Evolutionary conservation across 2,113 vertebrate species (phyloP).

Genomic region (Sminthopsis crassicaudata): DNA sequence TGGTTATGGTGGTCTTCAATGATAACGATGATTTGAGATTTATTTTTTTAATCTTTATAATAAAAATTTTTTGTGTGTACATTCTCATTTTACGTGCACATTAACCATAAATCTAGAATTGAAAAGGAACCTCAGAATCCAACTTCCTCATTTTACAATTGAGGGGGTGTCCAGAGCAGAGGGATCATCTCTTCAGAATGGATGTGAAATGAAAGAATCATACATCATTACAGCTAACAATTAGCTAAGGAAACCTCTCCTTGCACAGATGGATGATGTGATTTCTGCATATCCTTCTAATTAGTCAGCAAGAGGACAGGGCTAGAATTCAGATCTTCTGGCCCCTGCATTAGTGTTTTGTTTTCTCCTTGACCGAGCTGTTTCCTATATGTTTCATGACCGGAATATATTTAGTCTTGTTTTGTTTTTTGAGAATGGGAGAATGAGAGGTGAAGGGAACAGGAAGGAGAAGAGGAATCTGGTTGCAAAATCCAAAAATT

Average conservation of each 20-base stretch:
- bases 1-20: not conserved
- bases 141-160: not conserved
- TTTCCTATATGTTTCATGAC: not conserved
- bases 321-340: not conserved
- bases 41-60: not conserved
- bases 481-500: not conserved
- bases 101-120: not conserved
- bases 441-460: not conserved
- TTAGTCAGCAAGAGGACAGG: not conserved
- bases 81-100: not conserved
- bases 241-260: not conserved
- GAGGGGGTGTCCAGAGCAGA: not conserved
- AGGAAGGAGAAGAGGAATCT: not conserved
- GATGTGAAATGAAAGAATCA: not conserved
- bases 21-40: not conserved
- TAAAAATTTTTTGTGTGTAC: not conserved
- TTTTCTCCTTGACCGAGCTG: not conserved
- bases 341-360: not conserved
- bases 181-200: not conserved
- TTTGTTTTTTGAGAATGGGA: not conserved
- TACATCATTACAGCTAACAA: not conserved
- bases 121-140: not conserved
- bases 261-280: not conserved
- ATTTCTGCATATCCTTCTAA: not conserved
- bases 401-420: not conserved